Conservation (phyloP, 2,113 vertebrate species). For the Ammodytes dubius region DNA sequence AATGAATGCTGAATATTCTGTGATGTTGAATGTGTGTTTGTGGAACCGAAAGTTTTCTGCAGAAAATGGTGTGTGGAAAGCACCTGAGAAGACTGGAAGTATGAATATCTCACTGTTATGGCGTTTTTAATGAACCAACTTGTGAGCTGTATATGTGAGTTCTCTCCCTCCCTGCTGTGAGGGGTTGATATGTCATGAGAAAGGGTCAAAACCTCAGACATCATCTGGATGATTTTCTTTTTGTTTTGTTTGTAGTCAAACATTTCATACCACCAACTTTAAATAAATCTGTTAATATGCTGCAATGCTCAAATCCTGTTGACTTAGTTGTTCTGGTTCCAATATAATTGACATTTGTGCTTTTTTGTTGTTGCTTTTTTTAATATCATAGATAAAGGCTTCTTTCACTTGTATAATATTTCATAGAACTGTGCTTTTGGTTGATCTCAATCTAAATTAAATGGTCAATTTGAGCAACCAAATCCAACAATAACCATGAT, state of each 20-base stretch:
- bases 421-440: not conserved
- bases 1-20: not conserved
- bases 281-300: not conserved
- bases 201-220: not conserved
- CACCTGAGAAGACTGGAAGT: not conserved
- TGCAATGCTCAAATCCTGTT: not conserved
- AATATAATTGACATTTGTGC: not conserved
- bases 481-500: not conserved
- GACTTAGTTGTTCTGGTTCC: not conserved
- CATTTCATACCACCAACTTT: slow-evolving; percentile 31
- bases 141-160: not conserved
- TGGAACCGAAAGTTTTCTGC: not conserved
- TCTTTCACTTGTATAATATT: not conserved
- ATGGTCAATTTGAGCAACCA: not conserved
- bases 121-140: slow-evolving; percentile 4
- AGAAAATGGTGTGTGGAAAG: slow-evolving; percentile 3
- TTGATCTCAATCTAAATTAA: not conserved
- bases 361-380: not conserved
- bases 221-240: not conserved
- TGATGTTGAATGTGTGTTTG: slow-evolving; percentile 6
- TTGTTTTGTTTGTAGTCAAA: slow-evolving; percentile 8
- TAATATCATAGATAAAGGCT: not conserved
- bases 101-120: not conserved
- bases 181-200: slow-evolving; percentile 19
- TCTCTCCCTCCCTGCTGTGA: slow-evolving; percentile 31